These are phyloP conservation scores for Ceyx margarethae DNA, from an alignment of 2,113 vertebrate species.

Conservation along the genomic window DNA sequence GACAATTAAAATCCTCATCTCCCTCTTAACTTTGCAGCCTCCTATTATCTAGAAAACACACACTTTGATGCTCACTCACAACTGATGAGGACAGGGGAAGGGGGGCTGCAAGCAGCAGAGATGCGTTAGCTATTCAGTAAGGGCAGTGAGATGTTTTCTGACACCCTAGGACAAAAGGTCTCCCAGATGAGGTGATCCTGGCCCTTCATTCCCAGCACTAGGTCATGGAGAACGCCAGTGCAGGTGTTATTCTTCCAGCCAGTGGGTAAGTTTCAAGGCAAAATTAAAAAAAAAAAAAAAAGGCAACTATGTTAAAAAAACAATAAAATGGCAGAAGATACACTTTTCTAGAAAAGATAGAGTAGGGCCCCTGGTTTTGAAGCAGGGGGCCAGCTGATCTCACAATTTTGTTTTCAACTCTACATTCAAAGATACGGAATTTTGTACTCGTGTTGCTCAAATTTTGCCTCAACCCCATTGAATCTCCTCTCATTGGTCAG, in stretches of 20 bases:
- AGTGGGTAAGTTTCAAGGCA: not conserved
- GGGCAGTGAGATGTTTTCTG: not conserved
- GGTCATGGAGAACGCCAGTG: accelerated
- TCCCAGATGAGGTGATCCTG: not conserved
- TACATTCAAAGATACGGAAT: not conserved
- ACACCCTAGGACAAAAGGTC: not conserved
- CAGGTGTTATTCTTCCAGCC: not conserved
- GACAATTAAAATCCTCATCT: slow-evolving; percentile 22
- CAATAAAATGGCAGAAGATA: not conserved
- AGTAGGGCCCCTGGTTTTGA: not conserved
- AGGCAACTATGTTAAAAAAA: not conserved
- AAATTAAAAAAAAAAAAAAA: not conserved
- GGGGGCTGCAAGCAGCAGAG: not conserved
- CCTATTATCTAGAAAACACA: not conserved
- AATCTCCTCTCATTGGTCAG: not conserved
- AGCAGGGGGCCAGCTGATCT: not conserved
- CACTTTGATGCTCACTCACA: accelerated
- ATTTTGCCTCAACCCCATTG: not conserved
- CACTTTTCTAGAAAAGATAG: not conserved
- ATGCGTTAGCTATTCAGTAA: not conserved
- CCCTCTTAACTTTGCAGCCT: not conserved
- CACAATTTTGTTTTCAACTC: not conserved
- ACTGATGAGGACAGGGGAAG: not conserved
- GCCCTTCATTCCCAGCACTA: not conserved
- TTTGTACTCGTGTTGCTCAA: not conserved